phyloP scores from a whole-genome alignment of 2,113 vertebrate genomes.

The Myiozetetes cayanensis region DNA sequence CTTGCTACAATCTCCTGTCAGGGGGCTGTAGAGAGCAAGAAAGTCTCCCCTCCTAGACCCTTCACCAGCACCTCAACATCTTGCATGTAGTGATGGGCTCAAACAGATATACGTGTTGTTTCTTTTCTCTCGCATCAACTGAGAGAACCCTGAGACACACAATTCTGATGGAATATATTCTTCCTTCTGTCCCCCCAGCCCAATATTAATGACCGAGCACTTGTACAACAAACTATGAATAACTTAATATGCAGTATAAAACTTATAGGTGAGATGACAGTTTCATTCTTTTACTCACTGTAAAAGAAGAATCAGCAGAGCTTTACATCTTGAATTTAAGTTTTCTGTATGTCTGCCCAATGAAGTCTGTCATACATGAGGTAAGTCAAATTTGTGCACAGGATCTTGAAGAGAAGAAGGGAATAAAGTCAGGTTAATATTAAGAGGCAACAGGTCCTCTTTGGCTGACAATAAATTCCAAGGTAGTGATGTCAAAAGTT shows the following conservation, averaged over 20 bases:
- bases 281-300: not conserved
- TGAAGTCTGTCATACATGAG: not conserved
- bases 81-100: not conserved
- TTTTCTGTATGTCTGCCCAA: not conserved
- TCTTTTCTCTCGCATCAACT: not conserved
- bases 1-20: not conserved
- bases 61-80: not conserved
- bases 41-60: not conserved
- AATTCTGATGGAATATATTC: not conserved
- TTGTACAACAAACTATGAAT: not conserved
- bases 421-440: not conserved
- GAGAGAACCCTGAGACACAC: not conserved
- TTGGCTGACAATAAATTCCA: not conserved
- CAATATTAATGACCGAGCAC: not conserved
- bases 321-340: not conserved
- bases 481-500: not conserved
- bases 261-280: fast-evolving
- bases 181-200: not conserved
- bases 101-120: not conserved
- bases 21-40: no score
- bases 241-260: not conserved
- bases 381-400: not conserved
- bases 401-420: not conserved
- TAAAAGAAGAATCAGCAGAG: not conserved
- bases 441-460: not conserved